A percentile compares a stretch with the other conserved stretches of the same genome.
These are phyloP conservation scores for Ommatoiulus sabulosus DNA, from an alignment of 2,888 invertebrate species.

Conservation along the genomic window DNA sequence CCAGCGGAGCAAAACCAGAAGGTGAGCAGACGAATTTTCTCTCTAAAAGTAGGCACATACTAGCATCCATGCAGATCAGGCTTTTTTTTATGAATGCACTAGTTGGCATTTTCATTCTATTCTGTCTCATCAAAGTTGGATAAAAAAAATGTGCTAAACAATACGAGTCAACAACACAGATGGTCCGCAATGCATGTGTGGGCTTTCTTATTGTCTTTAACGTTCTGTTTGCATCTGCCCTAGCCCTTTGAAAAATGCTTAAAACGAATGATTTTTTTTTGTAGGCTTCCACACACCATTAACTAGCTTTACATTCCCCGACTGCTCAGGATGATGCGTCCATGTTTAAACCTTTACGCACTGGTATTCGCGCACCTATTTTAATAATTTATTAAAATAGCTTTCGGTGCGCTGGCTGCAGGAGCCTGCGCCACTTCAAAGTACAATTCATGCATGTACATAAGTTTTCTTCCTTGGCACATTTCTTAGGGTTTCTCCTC, in stretches of 20 bases:
- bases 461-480: neutral
- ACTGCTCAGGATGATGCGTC: neutral
- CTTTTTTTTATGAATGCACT: too few relatives aligned
- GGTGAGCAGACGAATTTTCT: neutral
- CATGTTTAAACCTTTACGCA: neutral
- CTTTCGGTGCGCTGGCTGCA: neutral
- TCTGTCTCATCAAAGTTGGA: too few relatives aligned
- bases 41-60: too few relatives aligned
- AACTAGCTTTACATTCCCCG: neutral
- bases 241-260: too few relatives aligned
- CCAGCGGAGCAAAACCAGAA: neutral
- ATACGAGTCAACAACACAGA: too few relatives aligned
- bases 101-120: too few relatives aligned
- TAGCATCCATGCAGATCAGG: too few relatives aligned
- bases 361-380: neutral
- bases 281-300: neutral
- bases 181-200: too few relatives aligned
- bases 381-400: constrained; percentile 1
- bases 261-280: neutral
- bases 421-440: neutral
- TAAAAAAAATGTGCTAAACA: too few relatives aligned
- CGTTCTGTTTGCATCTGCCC: too few relatives aligned
- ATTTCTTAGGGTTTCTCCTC: neutral
- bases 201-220: too few relatives aligned
- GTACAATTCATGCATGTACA: neutral